Base-by-base conservation (phyloP, 2,888 invertebrate species). In the Frankliniella intonsa region DNA sequence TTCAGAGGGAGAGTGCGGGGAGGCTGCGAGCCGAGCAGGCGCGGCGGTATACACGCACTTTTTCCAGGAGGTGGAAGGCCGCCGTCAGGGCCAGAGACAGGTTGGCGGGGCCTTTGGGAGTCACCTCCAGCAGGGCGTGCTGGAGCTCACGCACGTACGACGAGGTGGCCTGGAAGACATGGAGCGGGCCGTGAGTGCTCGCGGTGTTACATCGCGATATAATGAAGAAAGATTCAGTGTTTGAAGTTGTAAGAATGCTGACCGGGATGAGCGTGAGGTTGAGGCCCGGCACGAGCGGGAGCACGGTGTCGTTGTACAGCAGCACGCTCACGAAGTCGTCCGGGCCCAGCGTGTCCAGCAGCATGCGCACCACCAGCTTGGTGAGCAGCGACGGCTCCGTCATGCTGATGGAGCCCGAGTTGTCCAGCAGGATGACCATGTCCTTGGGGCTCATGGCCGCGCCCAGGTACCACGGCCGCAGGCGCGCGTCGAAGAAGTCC, bases 271-370 rank as follows among this genome's bases (percentile, higher is more conserved):
- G 69, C 11, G 8, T 25, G 25, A 25, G 22, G 69, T 76, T 25
- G 25, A 76, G 69, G 22, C 69, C 69, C 25, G 69, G 25, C 69
- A 76, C 22, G 10, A 76, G 69, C 22, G 69, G 25, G 22, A 25
- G 1, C 8, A 76, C 69, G 69, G 22, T 25, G 25, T 22, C 25
- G 69, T 25, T 76, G 69, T 22, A 76, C 8, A 76, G 69, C 69
- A 76, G 69, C 69, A 76, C 69, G 69, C 11, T 76, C 69, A 76
- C 69, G 69, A 76, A 76, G 69, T 76, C 69, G 69, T 76, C 69
- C 7, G 69, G 69, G 10, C 22, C 25, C 22, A 76, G 69, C 3
- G 69, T 76, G 69, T 76, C 25, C 11, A 76, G 69, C 22, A 76
- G 22, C 22, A 12, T 25, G 69, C 12, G 69, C 69, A 25, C 69